These are phyloP conservation scores for Rhinopomastus cyanomelas DNA, from an alignment of 2,113 vertebrate species.

Conservation along the genomic window DNA sequence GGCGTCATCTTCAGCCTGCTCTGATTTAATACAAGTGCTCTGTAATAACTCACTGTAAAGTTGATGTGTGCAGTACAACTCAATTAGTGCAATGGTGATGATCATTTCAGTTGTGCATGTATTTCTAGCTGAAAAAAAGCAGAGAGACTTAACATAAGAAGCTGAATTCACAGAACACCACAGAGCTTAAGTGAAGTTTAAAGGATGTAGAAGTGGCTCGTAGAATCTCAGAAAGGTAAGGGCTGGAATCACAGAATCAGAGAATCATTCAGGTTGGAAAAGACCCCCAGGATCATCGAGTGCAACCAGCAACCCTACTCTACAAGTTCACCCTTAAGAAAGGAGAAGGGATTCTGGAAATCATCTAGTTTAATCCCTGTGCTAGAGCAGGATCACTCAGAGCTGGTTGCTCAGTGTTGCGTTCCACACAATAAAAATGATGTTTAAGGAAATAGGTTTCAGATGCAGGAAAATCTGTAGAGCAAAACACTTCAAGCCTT, in stretches of 20 bases:
- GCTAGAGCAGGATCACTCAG: too few species aligned
- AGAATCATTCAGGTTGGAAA: too few species aligned
- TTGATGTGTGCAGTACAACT: background rate
- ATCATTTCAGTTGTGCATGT: rapidly evolving
- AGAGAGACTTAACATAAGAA: background rate
- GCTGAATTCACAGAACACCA: background rate
- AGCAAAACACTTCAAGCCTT: rapidly evolving
- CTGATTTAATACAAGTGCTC: background rate
- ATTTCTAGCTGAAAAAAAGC: background rate
- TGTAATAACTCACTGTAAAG: background rate
- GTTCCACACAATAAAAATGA: background rate
- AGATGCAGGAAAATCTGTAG: too few species aligned
- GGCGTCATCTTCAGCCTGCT: rapidly evolving
- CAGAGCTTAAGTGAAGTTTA: background rate
- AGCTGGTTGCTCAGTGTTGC: background rate
- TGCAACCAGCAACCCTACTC: too few species aligned
- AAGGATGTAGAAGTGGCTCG: background rate
- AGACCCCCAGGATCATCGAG: too few species aligned
- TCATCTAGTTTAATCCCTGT: too few species aligned
- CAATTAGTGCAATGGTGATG: background rate
- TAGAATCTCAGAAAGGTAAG: background rate
- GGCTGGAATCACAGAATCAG: too few species aligned
- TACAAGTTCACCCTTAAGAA: too few species aligned
- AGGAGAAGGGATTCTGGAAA: too few species aligned
- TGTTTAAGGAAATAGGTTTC: too few species aligned